phyloP scores from a whole-genome alignment of 2,113 vertebrate species.

The Seriola dumerili region DNA sequence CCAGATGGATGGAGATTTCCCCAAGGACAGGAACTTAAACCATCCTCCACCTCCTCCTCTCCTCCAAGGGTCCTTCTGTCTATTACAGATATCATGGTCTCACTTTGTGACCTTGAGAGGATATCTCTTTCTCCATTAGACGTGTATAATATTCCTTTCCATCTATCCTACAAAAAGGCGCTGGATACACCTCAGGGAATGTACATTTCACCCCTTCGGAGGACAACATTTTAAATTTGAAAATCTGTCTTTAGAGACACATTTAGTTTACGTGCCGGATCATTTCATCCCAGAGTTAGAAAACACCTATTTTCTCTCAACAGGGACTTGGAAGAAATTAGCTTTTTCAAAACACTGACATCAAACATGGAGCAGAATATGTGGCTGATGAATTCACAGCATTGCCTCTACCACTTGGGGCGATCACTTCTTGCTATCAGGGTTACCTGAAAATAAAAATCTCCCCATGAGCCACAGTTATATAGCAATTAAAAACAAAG shows the following conservation, averaged over 20 bases:
- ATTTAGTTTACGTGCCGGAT: slow-evolving; percentile 20
- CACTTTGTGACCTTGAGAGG: slow-evolving; percentile 66
- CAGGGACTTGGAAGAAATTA: slow-evolving; percentile 7
- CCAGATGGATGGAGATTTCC: slow-evolving; percentile 80
- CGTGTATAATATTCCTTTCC: slow-evolving; percentile 36
- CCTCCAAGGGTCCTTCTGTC: slow-evolving; percentile 54
- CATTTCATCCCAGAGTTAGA: slow-evolving; percentile 20
- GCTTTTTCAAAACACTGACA: slow-evolving; percentile 31
- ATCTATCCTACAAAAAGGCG: slow-evolving; percentile 16
- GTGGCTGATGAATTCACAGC: slow-evolving; percentile 35
- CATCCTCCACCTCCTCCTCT: slow-evolving; percentile 57
- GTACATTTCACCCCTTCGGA: slow-evolving; percentile 16
- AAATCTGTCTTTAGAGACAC: slow-evolving; percentile 5
- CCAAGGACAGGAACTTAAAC: slow-evolving; percentile 66
- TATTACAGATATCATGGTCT: slow-evolving; percentile 44
- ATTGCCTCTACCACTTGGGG: slow-evolving; percentile 33
- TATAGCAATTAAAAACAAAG: slow-evolving; percentile 59
- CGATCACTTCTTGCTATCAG: slow-evolving; percentile 16
- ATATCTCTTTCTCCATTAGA: slow-evolving; percentile 49
- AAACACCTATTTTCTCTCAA: slow-evolving; percentile 17
- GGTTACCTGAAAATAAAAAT: slow-evolving; percentile 20
- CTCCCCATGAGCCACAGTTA: slow-evolving; percentile 17
- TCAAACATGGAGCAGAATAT: slow-evolving; percentile 10
- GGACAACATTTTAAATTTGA: slow-evolving; percentile 25
- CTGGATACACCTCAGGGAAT: slow-evolving; percentile 31